A percentile compares a stretch with the other conserved stretches of the same genome.
Evolutionary conservation across 2,797 vertebrate genomes (phyloP).

Genomic region (Eurystomus glaucurus): DNA sequence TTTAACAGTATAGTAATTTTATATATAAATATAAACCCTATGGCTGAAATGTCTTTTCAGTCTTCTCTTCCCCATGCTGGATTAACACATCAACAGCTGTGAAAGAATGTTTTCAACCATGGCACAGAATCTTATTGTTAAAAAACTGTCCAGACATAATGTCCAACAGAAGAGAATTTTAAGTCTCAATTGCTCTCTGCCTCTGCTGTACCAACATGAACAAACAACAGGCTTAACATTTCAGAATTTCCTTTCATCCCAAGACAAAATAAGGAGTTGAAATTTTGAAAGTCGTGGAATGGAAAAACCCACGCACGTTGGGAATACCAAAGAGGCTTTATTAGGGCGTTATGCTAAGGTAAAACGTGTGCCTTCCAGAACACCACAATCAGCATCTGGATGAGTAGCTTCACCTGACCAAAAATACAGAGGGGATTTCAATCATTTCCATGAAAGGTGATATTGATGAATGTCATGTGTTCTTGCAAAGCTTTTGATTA

Average conservation of each 20-base stretch:
- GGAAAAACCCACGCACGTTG: rapidly evolving
- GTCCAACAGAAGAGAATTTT: not conserved
- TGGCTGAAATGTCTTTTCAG: not conserved
- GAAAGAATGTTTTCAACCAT: constrained; percentile 6
- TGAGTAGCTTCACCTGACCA: not conserved
- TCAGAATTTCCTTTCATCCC: not conserved
- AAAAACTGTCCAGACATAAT: not conserved
- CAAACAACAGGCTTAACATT: not conserved
- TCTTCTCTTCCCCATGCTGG: not conserved
- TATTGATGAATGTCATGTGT: not conserved
- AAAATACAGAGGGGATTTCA: not conserved
- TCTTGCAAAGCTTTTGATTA: not conserved
- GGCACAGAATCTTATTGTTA: not conserved
- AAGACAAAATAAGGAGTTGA: not conserved
- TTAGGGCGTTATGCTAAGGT: not conserved
- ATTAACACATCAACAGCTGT: constrained; percentile 22
- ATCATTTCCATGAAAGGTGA: not conserved
- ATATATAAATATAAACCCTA: constrained; percentile 2
- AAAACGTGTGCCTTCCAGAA: not conserved
- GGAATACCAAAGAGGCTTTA: not conserved
- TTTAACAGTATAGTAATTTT: not conserved
- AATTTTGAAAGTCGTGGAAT: not conserved
- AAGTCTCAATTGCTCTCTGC: not conserved
- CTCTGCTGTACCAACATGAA: not conserved
- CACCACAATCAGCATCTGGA: not conserved